These are phyloP conservation scores for Latrodectus hesperus DNA, from an alignment of 2,888 invertebrate genomes.

Conservation along the genomic window DNA sequence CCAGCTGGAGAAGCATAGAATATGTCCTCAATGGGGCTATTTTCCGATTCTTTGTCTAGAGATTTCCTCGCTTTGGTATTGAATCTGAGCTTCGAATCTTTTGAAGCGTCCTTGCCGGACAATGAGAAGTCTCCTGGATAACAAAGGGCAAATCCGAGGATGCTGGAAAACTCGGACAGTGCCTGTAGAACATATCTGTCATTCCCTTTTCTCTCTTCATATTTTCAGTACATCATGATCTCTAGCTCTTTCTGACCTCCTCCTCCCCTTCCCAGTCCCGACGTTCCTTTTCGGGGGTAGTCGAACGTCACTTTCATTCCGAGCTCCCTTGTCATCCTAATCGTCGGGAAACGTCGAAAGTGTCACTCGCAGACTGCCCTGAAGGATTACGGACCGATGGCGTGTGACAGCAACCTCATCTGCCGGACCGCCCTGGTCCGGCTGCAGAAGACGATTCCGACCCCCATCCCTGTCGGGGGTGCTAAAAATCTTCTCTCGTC, in stretches of 20 bases:
- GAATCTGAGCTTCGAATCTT: background rate
- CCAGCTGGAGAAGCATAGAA: too few species aligned
- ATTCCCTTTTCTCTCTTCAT: constrained; percentile 38
- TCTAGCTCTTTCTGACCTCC: background rate
- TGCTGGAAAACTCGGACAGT: constrained; percentile 27
- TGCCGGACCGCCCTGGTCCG: constrained; percentile 63
- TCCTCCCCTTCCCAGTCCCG: constrained; percentile 15
- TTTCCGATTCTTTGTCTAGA: background rate
- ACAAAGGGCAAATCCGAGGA: constrained; percentile 4
- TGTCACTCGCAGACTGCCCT: constrained; percentile 67
- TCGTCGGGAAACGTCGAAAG: constrained; percentile 64
- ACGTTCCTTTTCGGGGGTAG: constrained; percentile 52
- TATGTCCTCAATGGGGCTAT: background rate
- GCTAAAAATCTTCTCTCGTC: constrained; percentile 31
- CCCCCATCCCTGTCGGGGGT: constrained; percentile 20
- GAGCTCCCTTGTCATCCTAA: constrained; percentile 66
- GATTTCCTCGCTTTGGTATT: background rate
- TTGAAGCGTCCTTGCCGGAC: constrained; percentile 15
- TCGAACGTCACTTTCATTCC: constrained; percentile 69
- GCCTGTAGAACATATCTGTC: constrained; percentile 45
- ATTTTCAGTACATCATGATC: constrained; percentile 29
- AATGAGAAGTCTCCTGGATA: constrained; percentile 31
- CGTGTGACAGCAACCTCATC: constrained; percentile 69
- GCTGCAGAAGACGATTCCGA: constrained; percentile 44
- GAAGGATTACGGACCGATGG: constrained; percentile 70